phyloP scores from a whole-genome alignment of 2,113 vertebrate species.

The Erpornis zantholeuca region DNA sequence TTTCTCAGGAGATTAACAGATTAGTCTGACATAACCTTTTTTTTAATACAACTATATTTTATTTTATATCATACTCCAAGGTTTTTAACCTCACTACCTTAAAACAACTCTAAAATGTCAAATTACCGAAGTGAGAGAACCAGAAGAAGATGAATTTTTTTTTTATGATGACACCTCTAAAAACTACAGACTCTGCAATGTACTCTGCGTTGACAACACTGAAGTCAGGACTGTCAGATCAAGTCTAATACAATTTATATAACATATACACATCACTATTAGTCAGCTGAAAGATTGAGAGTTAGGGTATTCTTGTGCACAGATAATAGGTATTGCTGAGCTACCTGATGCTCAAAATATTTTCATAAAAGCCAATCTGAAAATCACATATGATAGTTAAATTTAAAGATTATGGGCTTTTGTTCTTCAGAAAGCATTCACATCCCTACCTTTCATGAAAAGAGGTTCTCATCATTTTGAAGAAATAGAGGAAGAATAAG shows the following conservation, averaged over 20 bases:
- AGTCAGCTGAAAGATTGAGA: background rate
- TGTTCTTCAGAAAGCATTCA: background rate
- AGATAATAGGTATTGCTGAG: background rate
- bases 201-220: background rate
- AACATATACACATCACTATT: background rate
- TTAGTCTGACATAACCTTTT: background rate
- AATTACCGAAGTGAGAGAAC: background rate
- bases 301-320: background rate
- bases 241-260: background rate
- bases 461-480: constrained; percentile 27
- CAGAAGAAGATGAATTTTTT: background rate
- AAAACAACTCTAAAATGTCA: background rate
- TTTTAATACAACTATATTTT: background rate
- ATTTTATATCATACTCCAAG: background rate
- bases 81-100: background rate
- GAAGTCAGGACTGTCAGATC: background rate
- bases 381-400: constrained; percentile 2
- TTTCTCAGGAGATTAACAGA: background rate
- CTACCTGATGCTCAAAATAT: constrained; percentile 30
- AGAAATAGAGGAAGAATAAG: constrained; percentile 45
- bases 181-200: background rate
- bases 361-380: constrained; percentile 1
- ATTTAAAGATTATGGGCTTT: constrained; percentile 3
- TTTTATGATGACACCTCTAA: background rate
- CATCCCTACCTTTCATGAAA: constrained; percentile 1